Percentiles rank a stretch among this genome's conserved stretches.
Conservation (phyloP, 2,113 vertebrate genomes). For the Proteles cristata region DNA sequence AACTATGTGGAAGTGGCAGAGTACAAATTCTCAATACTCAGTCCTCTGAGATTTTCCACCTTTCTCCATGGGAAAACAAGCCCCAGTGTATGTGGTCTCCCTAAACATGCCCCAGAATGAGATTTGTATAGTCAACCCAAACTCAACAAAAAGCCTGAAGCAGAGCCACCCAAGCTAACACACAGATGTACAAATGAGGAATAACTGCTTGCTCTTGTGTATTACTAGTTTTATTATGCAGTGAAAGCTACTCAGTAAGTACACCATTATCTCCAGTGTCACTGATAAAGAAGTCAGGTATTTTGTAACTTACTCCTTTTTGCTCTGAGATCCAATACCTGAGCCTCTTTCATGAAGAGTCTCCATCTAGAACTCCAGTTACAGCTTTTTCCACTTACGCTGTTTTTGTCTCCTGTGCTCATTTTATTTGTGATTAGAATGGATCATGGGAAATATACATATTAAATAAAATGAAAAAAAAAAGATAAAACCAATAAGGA, state of each 20-base stretch:
- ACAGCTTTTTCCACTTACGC: neutral
- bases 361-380: neutral
- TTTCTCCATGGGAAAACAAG: neutral
- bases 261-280: neutral
- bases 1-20: neutral
- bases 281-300: neutral
- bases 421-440: conserved; percentile 35
- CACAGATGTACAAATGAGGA: neutral
- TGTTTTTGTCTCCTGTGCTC: neutral
- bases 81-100: rapidly evolving
- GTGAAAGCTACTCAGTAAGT: neutral
- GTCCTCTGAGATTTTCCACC: neutral
- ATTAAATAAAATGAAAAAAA: conserved; percentile 47
- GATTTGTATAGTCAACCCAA: neutral
- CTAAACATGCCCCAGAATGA: neutral
- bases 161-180: neutral
- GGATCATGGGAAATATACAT: neutral
- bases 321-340: neutral
- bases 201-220: neutral
- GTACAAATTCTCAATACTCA: neutral
- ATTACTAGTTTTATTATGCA: neutral
- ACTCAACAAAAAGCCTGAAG: neutral
- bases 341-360: neutral
- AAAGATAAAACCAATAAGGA: conserved; percentile 13
- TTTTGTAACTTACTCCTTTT: neutral